These are phyloP conservation scores for Amblyjoppa proteus DNA, from an alignment of 2,888 invertebrate species.

Conservation along the genomic window DNA sequence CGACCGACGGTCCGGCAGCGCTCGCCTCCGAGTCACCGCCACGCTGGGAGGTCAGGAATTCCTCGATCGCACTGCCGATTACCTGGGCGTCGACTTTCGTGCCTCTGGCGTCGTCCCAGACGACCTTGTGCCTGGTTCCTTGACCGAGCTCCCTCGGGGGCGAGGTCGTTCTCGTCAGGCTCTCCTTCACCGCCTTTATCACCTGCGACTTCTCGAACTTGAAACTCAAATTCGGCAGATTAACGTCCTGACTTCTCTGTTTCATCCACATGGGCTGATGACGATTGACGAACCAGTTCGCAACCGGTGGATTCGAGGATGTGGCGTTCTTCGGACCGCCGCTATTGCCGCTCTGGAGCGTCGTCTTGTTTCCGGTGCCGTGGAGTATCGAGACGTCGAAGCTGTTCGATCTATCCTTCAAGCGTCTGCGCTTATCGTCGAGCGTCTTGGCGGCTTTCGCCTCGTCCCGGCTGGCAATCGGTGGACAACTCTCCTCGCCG, in stretches of 20 bases:
- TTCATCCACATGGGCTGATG: conserved; percentile 91
- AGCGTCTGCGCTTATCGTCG: conserved; percentile 87
- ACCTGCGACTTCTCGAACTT: conserved; percentile 87
- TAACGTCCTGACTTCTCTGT: conserved; percentile 83
- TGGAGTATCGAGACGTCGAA: conserved; percentile 92
- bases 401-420: conserved; percentile 92
- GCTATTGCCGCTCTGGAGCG: conserved; percentile 17
- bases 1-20: conserved; percentile 73
- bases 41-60: conserved; percentile 89
- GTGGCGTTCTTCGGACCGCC: conserved; percentile 7
- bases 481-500: conserved; percentile 78
- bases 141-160: conserved; percentile 71
- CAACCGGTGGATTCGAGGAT: conserved; percentile 84
- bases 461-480: conserved; percentile 61
- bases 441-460: conserved; percentile 74
- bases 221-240: conserved; percentile 86
- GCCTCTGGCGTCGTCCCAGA: conserved; percentile 92
- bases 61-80: conserved; percentile 94
- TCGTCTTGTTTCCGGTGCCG: conserved; percentile 81
- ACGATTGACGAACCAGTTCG: conserved; percentile 92
- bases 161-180: conserved; percentile 76
- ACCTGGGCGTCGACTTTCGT: conserved; percentile 92
- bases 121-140: conserved; percentile 86
- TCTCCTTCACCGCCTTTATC: conserved; percentile 86
- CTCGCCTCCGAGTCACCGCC: conserved; percentile 84